Conservation (phyloP, 2,113 vertebrate species). For the Brienomyrus longianalis region DNA sequence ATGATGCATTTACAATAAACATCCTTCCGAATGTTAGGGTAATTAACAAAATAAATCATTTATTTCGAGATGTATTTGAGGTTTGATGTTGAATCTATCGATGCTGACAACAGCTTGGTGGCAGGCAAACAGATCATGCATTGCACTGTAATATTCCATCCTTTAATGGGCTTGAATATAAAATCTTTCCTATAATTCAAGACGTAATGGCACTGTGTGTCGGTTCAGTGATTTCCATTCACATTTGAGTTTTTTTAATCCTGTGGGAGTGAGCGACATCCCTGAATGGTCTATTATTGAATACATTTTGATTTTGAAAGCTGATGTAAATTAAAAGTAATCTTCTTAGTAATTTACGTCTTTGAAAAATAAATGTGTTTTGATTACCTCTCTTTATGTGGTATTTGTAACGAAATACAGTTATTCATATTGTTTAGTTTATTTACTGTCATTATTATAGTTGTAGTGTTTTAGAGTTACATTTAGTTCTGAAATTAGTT, state of each 20-base stretch:
- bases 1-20: too few relatives aligned
- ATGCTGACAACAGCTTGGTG: too few relatives aligned
- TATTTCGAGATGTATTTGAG: too few relatives aligned
- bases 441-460: neutral
- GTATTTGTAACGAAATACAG: neutral
- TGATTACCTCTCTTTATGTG: too few relatives aligned
- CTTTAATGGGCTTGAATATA: too few relatives aligned
- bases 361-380: neutral
- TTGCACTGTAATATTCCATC: too few relatives aligned
- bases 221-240: neutral
- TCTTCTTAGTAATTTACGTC: neutral
- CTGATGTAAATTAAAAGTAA: neutral
- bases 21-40: too few relatives aligned
- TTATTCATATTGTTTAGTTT: neutral
- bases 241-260: neutral
- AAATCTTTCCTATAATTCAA: neutral
- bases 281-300: neutral
- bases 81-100: too few relatives aligned
- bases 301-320: neutral
- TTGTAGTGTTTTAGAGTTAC: neutral
- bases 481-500: neutral
- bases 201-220: neutral
- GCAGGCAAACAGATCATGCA: too few relatives aligned
- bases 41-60: too few relatives aligned
- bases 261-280: neutral